Evolutionary conservation across 1,140 invertebrate genomes (phyloP).

Genomic region (Brachionus rubens): DNA sequence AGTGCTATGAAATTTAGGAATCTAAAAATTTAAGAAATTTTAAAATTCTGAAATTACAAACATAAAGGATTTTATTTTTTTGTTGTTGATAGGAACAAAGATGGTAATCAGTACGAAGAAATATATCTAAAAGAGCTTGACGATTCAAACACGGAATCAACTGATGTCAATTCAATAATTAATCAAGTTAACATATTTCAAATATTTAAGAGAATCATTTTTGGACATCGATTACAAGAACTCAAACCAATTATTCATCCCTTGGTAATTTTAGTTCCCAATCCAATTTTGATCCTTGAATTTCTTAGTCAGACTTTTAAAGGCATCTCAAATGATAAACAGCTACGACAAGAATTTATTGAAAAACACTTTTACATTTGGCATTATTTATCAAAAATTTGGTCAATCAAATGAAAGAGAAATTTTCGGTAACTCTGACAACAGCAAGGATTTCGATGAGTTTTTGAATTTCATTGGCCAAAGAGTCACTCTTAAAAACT

Average conservation of each 20-base stretch:
- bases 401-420: conserved; percentile 90
- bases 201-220: too few relatives aligned
- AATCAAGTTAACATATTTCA: too few relatives aligned
- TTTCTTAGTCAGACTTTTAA: not conserved
- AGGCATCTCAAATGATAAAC: not conserved
- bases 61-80: too few relatives aligned
- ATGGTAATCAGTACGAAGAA: not conserved
- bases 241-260: conserved; percentile 30
- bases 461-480: conserved; percentile 83
- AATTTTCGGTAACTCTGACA: conserved; percentile 79
- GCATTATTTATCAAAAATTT: conserved; percentile 86
- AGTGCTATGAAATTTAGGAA: too few relatives aligned
- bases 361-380: conserved; percentile 93
- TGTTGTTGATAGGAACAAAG: not conserved
- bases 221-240: too few relatives aligned
- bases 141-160: not conserved
- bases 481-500: conserved; percentile 81
- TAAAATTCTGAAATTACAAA: too few relatives aligned
- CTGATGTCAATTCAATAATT: not conserved
- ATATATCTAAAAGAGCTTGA: not conserved
- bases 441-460: conserved; percentile 82
- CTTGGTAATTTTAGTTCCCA: not conserved
- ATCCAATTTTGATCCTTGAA: not conserved
- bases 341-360: conserved; percentile 92
- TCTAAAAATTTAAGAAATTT: too few relatives aligned